Evolutionary conservation across 2,113 vertebrate genomes (phyloP), one percentile per base, ranked within the genome.

Genomic region (Girardinichthys multiradiatus): DNA sequence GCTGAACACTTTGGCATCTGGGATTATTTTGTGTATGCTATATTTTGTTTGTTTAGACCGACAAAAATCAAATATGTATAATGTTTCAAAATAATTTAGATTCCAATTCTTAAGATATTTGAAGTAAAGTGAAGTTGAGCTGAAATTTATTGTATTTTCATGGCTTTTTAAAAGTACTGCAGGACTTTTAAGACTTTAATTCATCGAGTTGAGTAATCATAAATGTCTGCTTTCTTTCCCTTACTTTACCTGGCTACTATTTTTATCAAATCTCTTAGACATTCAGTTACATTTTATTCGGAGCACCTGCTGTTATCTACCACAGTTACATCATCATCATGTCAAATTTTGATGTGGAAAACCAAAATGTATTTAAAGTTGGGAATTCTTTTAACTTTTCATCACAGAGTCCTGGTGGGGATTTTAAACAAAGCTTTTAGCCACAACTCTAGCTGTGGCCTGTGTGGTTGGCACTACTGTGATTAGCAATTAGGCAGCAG

Each of bases 401-500:
- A 29, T 71, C 28, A 24, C 28, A 28, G 45, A 30, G 31, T 61
- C 57, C 62, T 4, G 5, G 27, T 65, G 24, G 29, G 19, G 9
- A 9, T 45, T 58, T 54, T 35, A 75, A 71, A 54, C 0, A 0
- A 27, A 24, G 9, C 12, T 4, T 45, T 66, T 76, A 30, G 30
- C 65, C 17, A 37, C 12, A 74, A 42, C 54, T 70, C 57, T 72
- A 60, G 33, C 68, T n/a, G 33, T 1, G 0, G 21, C 58, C 42
- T 0, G 2, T 27, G 39, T 72, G 45, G 64, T 57, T 54, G 33
- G 51, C 67, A 24, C 26, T 35, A 21, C 42, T 59, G 42, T 54
- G 31, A 72, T 64, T 70, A 42, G 59, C 73, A 65, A 28, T 69
- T 2, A 64, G 72, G 24, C 75, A 30, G 31, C 28, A 8, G 27